Conservation (phyloP, 1,140 invertebrate species). For the Schlechtendalia chinensis region DNA sequence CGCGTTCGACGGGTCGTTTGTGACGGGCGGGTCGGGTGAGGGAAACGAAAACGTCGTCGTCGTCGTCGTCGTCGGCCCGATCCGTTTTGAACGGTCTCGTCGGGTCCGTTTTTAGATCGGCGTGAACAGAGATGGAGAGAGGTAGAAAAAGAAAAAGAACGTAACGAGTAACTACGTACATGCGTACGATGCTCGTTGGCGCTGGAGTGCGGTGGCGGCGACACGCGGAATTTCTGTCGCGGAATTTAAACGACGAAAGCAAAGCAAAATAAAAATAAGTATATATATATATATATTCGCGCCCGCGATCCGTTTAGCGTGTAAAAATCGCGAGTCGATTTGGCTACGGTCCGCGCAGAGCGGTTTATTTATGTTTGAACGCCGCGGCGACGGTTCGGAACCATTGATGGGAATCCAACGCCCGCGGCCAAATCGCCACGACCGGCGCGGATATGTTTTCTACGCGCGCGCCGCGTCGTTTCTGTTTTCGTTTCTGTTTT, state of each 20-base stretch:
- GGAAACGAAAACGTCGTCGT: constrained; percentile 1
- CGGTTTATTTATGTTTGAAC: constrained; percentile 35
- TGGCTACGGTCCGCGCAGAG: constrained; percentile 37
- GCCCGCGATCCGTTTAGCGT: background rate
- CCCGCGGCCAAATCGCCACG: too few relatives aligned
- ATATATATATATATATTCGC: background rate
- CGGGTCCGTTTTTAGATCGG: constrained; percentile 25
- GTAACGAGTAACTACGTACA: too few relatives aligned
- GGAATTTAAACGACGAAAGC: constrained; percentile 38
- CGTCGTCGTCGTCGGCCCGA: background rate
- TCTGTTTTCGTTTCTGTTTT: too few relatives aligned
- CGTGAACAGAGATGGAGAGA: too few relatives aligned
- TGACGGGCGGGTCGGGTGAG: too few relatives aligned
- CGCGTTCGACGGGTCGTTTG: background rate
- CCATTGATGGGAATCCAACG: constrained; percentile 22
- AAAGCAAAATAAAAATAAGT: background rate
- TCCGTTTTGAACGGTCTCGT: background rate
- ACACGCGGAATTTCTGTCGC: constrained; percentile 39
- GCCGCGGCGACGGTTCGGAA: background rate
- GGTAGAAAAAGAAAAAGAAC: too few relatives aligned
- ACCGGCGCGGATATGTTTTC: too few relatives aligned
- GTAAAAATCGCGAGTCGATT: constrained; percentile 35
- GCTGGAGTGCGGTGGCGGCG: constrained; percentile 33
- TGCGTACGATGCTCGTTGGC: background rate
- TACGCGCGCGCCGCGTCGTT: too few relatives aligned